Base-by-base conservation (phyloP, 2,888 invertebrate species). In the Drosophila nr. fundita region DNA sequence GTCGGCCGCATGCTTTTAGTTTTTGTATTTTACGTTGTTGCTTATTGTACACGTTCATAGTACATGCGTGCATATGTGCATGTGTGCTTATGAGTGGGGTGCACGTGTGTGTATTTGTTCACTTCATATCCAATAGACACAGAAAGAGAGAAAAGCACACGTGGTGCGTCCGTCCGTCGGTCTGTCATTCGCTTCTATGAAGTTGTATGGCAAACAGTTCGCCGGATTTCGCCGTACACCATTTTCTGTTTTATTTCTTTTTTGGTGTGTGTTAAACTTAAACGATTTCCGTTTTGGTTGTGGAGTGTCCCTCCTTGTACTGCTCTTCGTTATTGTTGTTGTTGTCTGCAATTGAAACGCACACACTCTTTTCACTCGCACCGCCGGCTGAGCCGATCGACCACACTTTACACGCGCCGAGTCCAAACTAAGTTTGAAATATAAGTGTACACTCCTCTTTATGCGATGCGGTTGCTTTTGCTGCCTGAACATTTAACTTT, bases 391-490 rank as follows among this genome's bases (percentile, higher is more conserved):
- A 32, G 27, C 27, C 58, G 81, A 80, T 62, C 73, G 68, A 76
- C 84, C 67, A 54, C 77, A 65, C 80, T 62, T 69, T 55, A 40
- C 67, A 68, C 87, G 68, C 89, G 69, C 73, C 54, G 77, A 68
- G 57, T 68, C 55, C 62, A 72, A 82, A 85, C 87, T 89, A 89
- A 85, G 82, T 83, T 71, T 78, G 59, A 49, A 49, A 76, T 69
- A 58, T 48, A 59, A 71, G 59, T 63, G 59, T 68, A 64, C 72
- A 66, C 73, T 72, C 70, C 72, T 66, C 82, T 87, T 72, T 89
- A 85, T 87, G 84, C 55, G 50, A 55, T 57, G 75, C 64, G 32
- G 36, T 52, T 61, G 68, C 45, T 81, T 78, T 67, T 66, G 65
- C 68, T 30, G 57, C 40, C 59, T 45, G 55, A 52, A 38, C 53